Evolutionary conservation across 1,140 invertebrate species (phyloP).

Genomic region (Trachelipus rathkii): DNA sequence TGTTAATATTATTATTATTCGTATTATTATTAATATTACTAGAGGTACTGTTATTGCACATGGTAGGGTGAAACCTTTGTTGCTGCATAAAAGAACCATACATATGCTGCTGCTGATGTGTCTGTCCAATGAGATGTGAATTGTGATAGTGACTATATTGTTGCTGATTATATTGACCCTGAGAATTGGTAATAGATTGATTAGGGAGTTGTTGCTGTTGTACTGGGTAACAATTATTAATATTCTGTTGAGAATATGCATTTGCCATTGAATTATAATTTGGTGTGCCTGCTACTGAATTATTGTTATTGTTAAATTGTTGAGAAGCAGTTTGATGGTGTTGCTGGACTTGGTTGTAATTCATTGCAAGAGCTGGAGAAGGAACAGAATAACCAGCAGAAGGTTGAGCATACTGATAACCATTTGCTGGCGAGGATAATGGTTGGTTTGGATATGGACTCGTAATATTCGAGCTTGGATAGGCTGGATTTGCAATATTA

Average conservation of each 20-base stretch:
- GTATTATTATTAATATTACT: too few relatives aligned
- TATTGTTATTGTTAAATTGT: constrained; percentile 56
- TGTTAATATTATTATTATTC: too few relatives aligned
- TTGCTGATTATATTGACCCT: constrained; percentile 47
- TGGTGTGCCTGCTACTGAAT: constrained; percentile 39
- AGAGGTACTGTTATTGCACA: not conserved
- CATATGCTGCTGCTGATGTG: constrained; percentile 47
- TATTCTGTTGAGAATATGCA: not conserved
- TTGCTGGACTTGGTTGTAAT: constrained; percentile 1
- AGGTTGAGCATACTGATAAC: constrained; percentile 41
- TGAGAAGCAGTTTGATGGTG: constrained; percentile 54
- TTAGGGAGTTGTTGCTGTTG: constrained; percentile 44
- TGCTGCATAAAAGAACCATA: constrained; percentile 37
- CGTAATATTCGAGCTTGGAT: constrained; percentile 33
- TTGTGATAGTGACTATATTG: constrained; percentile 50
- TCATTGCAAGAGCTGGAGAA: constrained; percentile 33
- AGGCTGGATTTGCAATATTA: constrained; percentile 46
- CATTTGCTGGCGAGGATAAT: constrained; percentile 30
- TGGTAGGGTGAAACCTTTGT: too few relatives aligned
- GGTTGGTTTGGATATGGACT: constrained; percentile 44
- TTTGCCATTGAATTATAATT: constrained; percentile 10
- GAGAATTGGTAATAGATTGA: constrained; percentile 47
- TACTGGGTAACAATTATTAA: constrained; percentile 33
- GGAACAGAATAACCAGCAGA: constrained; percentile 37
- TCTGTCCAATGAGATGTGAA: constrained; percentile 51